A percentile compares a stretch with the other conserved stretches of the same genome.
These are phyloP conservation scores for Neopipo cinnamomea DNA, from an alignment of 2,113 vertebrate species.

Conservation along the genomic window DNA sequence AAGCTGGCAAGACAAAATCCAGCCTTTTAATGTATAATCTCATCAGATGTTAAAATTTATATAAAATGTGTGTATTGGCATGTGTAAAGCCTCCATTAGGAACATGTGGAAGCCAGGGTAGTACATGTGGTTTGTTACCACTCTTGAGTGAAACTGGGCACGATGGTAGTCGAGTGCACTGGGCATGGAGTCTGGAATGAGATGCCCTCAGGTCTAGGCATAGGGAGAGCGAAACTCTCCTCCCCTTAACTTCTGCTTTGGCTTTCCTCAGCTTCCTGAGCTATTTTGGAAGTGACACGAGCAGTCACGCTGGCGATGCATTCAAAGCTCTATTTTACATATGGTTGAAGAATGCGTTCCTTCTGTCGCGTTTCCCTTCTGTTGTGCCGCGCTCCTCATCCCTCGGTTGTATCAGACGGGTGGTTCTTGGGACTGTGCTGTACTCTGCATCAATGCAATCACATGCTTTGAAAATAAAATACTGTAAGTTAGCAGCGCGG, in stretches of 20 bases:
- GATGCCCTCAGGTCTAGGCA: not conserved
- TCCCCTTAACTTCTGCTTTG: not conserved
- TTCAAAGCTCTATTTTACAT: accelerated
- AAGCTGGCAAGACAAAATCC: not conserved
- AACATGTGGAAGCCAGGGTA: not conserved
- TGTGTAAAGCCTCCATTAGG: not conserved
- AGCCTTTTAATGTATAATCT: not conserved
- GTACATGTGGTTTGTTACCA: accelerated
- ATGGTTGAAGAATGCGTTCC: not conserved
- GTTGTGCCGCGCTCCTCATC: accelerated
- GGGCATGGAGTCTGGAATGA: not conserved
- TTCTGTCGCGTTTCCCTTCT: not conserved
- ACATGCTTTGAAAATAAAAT: not conserved
- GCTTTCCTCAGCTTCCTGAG: not conserved
- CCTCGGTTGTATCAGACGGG: accelerated
- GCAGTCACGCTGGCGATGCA: not conserved
- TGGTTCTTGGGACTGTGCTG: not conserved
- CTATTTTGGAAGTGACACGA: not conserved
- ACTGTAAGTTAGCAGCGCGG: not conserved
- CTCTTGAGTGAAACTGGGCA: not conserved
- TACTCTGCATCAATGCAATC: not conserved
- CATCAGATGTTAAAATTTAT: not conserved
- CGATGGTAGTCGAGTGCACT: accelerated
- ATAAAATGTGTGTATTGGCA: not conserved
- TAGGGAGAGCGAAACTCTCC: accelerated